phyloP scores from a whole-genome alignment of 1,140 invertebrate genomes.

The Holcopasites calliopsidis region DNA sequence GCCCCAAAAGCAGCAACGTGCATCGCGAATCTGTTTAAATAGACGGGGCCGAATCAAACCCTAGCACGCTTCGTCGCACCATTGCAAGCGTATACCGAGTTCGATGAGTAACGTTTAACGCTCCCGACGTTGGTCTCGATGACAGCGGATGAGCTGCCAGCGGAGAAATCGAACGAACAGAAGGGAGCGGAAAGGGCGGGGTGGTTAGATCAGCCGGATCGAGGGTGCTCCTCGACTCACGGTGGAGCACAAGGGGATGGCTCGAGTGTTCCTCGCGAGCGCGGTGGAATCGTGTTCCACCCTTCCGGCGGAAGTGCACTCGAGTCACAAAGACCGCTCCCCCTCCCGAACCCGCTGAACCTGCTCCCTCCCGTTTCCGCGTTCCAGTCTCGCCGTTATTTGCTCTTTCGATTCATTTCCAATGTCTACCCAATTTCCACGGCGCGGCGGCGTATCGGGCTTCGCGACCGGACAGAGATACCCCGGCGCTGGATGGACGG shows the following conservation, averaged over 20 bases:
- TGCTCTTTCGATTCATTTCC: slow-evolving; percentile 71
- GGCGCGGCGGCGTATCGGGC: slow-evolving; percentile 52
- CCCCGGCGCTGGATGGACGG: neutral
- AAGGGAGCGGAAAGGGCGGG: neutral
- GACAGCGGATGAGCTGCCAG: too few species aligned
- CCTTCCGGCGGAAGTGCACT: slow-evolving; percentile 48
- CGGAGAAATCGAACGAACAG: neutral
- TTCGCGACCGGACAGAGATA: slow-evolving; percentile 2
- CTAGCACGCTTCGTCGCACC: too few species aligned
- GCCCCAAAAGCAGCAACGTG: too few species aligned
- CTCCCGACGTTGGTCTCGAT: neutral
- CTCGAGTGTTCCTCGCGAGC: slow-evolving; percentile 48
- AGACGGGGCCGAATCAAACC: too few species aligned
- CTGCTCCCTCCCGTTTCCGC: neutral
- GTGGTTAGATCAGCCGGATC: slow-evolving; percentile 43
- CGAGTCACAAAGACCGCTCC: slow-evolving; percentile 53
- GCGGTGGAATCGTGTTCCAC: slow-evolving; percentile 54
- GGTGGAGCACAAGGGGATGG: neutral
- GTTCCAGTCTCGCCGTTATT: slow-evolving; percentile 53
- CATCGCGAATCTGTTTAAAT: too few species aligned
- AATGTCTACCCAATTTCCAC: slow-evolving; percentile 70
- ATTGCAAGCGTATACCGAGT: slow-evolving; percentile 1
- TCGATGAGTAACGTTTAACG: slow-evolving; percentile 31
- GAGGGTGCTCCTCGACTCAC: slow-evolving; percentile 51
- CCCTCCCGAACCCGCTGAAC: slow-evolving; percentile 1